Evolutionary conservation across 2,113 vertebrate genomes (phyloP), one percentile per base, ranked within the genome.

Genomic region (Ammodytes marinus): DNA sequence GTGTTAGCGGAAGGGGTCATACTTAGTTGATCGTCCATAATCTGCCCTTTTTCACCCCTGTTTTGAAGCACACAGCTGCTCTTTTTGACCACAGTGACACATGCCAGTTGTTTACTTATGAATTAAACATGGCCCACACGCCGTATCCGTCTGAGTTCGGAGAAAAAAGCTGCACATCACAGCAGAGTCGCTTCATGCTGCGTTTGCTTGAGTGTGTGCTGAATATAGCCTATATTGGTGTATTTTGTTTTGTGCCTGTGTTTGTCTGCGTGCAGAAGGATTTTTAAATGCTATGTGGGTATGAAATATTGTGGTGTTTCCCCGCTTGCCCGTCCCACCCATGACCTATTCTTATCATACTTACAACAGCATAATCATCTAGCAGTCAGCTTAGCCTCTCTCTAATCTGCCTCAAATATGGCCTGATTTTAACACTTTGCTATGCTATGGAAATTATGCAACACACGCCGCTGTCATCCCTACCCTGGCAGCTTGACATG

Each of bases 71-170:
- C 79, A 13, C 87, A 87, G 77, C 83, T 84, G 82, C 76, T 84
- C 42, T 8, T 59, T 77, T 78, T 72, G 66, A 78, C 86, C 85
- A 84, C 88, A 87, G 90, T 89, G 73, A 88, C 73, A 89, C 45
- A 74, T 17, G 69, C 54, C 61, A 5, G 52, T 86, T 92, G 86
- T 91, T 86, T 87, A 81, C 80, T 63, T 71, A 84, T 90, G 84
- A 88, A 92, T 93, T 90, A 93, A 83, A 82, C 82, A 91, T 86
- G 74, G 66, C 54, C 79, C 60, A 3, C 69, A 79, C 46, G 57
- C 40, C 49, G 37, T 37, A 77, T 88, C 76, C 27, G 74, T 79
- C 83, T 61, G 55, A 75, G 71, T 84, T 79, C 80, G 78, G 72
- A 47, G 66, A 86, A 58, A 69, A 86, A 27, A 27, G 27, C 1